phyloP scores from a whole-genome alignment of 2,113 vertebrate genomes.

The Chaetorhynchus papuensis region DNA sequence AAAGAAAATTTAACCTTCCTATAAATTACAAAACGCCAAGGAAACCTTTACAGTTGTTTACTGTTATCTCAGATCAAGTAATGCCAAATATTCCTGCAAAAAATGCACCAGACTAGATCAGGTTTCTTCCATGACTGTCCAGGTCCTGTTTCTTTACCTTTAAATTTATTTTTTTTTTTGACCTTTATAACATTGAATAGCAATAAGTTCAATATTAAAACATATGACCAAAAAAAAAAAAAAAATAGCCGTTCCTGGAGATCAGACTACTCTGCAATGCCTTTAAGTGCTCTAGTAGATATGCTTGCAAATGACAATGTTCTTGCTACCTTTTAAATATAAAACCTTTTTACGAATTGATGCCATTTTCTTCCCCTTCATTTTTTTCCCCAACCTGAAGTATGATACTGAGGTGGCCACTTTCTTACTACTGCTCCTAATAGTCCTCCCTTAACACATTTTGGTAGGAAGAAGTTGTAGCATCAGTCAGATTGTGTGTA shows the following conservation, averaged over 20 bases:
- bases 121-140: neutral
- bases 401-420: neutral
- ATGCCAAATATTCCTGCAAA: neutral
- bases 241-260: neutral
- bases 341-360: neutral
- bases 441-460: neutral
- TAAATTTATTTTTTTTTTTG: neutral
- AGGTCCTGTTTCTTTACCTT: neutral
- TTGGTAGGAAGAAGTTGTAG: neutral
- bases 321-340: neutral
- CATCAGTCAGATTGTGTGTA: neutral
- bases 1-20: neutral
- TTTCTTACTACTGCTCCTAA: neutral
- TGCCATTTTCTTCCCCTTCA: neutral
- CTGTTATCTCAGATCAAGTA: neutral
- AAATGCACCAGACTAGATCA: neutral
- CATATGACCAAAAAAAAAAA: neutral
- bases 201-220: neutral
- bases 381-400: neutral
- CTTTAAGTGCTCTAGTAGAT: neutral
- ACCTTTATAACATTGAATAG: neutral
- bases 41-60: neutral
- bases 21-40: neutral
- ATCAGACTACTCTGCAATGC: neutral
- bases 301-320: fast-evolving